These are phyloP conservation scores for Lepidostoma basale DNA, from an alignment of 1,140 invertebrate genomes.

Conservation along the genomic window DNA sequence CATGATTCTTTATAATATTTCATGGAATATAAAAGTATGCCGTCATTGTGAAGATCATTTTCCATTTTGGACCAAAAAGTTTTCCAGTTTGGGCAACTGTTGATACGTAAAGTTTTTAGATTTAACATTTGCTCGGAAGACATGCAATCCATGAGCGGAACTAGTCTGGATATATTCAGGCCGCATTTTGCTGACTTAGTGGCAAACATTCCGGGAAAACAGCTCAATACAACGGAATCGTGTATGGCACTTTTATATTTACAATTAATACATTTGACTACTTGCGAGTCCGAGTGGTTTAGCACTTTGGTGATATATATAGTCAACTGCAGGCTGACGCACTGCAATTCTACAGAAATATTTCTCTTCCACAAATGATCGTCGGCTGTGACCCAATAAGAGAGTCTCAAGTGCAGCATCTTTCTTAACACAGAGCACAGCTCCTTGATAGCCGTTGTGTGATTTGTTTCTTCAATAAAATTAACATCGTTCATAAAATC, in stretches of 20 bases:
- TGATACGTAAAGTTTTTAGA: constrained; percentile 6
- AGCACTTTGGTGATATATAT: constrained; percentile 9
- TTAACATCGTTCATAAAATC: constrained; percentile 5
- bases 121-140: constrained; percentile 10
- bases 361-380: constrained; percentile 23
- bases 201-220: constrained; percentile 22
- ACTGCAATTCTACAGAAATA: constrained; percentile 16
- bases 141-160: background rate
- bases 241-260: constrained; percentile 29
- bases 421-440: constrained; percentile 28
- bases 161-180: constrained; percentile 12
- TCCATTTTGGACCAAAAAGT: constrained; percentile 32
- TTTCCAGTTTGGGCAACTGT: constrained; percentile 35
- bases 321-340: constrained; percentile 1
- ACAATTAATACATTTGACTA: constrained; percentile 25
- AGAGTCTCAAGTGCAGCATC: constrained; percentile 21
- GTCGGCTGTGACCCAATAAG: background rate
- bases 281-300: constrained; percentile 13
- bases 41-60: constrained; percentile 33
- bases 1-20: constrained; percentile 7
- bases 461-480: background rate
- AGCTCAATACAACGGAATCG: constrained; percentile 15
- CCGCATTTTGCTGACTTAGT: constrained; percentile 19
- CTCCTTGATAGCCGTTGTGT: constrained; percentile 6
- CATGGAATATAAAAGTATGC: constrained; percentile 31